Evolutionary conservation across 2,113 vertebrate genomes (phyloP), one percentile per base, ranked within the genome.

Genomic region (Gopherus flavomarginatus): DNA sequence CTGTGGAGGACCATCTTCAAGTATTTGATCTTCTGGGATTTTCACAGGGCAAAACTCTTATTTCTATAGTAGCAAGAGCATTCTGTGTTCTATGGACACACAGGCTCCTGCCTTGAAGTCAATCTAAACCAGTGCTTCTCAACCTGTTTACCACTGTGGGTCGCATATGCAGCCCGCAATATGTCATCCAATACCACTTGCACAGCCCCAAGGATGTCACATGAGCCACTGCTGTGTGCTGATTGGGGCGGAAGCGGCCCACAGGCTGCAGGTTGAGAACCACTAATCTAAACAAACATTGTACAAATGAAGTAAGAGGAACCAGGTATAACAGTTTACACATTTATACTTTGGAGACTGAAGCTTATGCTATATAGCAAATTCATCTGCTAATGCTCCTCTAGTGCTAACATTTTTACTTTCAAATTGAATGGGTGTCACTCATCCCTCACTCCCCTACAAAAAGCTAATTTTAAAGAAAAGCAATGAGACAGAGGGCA

Each of bases 381-480:
- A 49, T 0, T 0, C 9, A 24, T 5, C 1, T 0, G 1, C 42
- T 1, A 69, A n/a, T 0, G 0, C 83, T 85, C 94, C 72, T 79
- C 93, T 8, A 7, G 79, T 2, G 47, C 17, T 10, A 21, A 14
- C 2, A 8, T 21, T 54, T 86, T 29, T 79, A 31, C 90, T 56
- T 79, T 9, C 65, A 35, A 24, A 49, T 72, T 29, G 38, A 56
- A 81, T 1, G 26, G 26, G 0, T 6, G 5, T 21, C 80, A 29
- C 57, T 52, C 47, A 12, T 77, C n/a, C 94, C 78, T 72, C 3
- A 29, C 72, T 84, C 65, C 56, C 38, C 24, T 31, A 69, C 19
- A 29, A 50, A 86, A 56, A 84, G 54, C 42, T 88, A 79, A 78
- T 19, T 81, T 88, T 78, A 44, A 69, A 91, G 72, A 69, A 83